These are phyloP conservation scores for Myiotriccus ornatus DNA, from an alignment of 2,797 vertebrate species.

Conservation along the genomic window DNA sequence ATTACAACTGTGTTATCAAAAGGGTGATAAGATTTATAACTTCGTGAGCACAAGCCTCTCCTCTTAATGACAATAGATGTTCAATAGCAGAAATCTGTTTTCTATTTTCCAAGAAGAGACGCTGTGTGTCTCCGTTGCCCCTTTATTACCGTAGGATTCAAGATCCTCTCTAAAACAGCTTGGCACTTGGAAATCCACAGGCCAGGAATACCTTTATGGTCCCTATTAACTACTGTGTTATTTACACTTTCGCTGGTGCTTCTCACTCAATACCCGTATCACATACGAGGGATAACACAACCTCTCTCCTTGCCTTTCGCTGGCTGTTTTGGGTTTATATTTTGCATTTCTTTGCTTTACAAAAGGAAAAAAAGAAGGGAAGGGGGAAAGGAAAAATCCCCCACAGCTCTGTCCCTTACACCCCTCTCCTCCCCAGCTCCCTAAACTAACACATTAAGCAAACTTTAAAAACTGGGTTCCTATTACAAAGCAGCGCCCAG, in stretches of 20 bases:
- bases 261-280: slow-evolving; percentile 54
- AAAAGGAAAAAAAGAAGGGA: background rate
- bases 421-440: slow-evolving; percentile 38
- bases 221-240: slow-evolving; percentile 62
- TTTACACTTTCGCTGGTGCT: slow-evolving; percentile 65
- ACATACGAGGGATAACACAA: slow-evolving; percentile 13
- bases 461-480: slow-evolving; percentile 79
- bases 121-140: slow-evolving; percentile 55
- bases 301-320: background rate
- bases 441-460: slow-evolving; percentile 78
- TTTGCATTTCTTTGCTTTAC: slow-evolving; percentile 50
- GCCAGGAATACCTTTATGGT: slow-evolving; percentile 65
- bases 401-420: slow-evolving; percentile 17
- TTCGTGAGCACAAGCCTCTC: slow-evolving; percentile 68
- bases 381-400: background rate
- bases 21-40: slow-evolving; percentile 80
- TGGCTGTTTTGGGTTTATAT: slow-evolving; percentile 28
- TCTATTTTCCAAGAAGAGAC: slow-evolving; percentile 60
- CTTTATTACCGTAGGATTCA: slow-evolving; percentile 42
- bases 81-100: slow-evolving; percentile 70
- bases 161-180: slow-evolving; percentile 55
- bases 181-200: slow-evolving; percentile 57
- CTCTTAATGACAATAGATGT: slow-evolving; percentile 72
- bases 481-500: slow-evolving; percentile 79
- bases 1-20: slow-evolving; percentile 80